phyloP scores from a whole-genome alignment of 2,888 invertebrate species.

The Microctonus aethiopoides region DNA sequence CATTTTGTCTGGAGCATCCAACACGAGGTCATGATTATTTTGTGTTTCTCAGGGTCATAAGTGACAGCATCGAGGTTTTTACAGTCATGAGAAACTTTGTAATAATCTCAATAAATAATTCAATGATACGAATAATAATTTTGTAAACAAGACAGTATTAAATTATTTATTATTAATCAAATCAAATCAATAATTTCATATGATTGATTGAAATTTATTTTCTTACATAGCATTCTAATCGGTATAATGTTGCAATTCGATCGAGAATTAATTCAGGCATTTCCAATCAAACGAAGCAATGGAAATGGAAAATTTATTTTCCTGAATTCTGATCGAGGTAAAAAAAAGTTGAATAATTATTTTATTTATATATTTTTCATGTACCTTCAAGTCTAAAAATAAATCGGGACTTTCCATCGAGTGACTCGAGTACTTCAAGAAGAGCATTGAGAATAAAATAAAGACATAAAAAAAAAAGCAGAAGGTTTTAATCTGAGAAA shows the following conservation, averaged over 20 bases:
- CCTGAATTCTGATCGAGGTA: background rate
- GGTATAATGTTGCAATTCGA: too few species aligned
- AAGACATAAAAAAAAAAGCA: background rate
- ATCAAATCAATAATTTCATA: too few species aligned
- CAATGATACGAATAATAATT: background rate
- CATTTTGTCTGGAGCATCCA: background rate
- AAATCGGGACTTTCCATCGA: background rate
- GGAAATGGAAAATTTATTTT: background rate
- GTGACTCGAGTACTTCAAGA: background rate
- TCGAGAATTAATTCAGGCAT: too few species aligned
- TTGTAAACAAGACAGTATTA: too few species aligned
- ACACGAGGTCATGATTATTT: constrained; percentile 32
- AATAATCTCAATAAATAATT: background rate
- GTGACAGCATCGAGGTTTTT: constrained; percentile 27
- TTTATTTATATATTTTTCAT: background rate
- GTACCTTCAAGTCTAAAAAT: background rate
- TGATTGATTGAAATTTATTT: too few species aligned
- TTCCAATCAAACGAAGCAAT: background rate
- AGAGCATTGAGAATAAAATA: background rate
- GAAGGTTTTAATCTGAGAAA: background rate
- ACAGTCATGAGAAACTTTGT: constrained; percentile 21
- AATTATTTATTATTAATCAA: too few species aligned
- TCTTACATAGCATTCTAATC: too few species aligned
- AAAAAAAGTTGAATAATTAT: background rate
- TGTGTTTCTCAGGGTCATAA: constrained; percentile 36